Percentiles rank a stretch among this genome's conserved stretches.
These are phyloP conservation scores for Cheirogaleus medius DNA, from an alignment of 2,113 vertebrate species.

Conservation along the genomic window DNA sequence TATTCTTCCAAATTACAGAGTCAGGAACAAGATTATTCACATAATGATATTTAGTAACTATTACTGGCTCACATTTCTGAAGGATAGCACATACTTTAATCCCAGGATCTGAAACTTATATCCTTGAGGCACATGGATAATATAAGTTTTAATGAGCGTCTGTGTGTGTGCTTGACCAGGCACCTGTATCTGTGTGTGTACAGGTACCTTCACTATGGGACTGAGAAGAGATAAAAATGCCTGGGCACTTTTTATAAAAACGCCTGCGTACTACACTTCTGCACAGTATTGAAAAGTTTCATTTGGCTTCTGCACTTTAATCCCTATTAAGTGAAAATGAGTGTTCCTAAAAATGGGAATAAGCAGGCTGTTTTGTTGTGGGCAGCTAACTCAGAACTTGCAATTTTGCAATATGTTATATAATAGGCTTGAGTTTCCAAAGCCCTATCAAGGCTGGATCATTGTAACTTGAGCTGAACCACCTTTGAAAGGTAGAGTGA, in stretches of 20 bases:
- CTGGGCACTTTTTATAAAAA: not conserved
- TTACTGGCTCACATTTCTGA: not conserved
- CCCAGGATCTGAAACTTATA: not conserved
- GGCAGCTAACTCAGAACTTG: not conserved
- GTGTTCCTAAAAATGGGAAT: not conserved
- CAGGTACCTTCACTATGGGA: not conserved
- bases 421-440: constrained; percentile 52
- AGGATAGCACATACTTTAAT: constrained; percentile 7
- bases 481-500: constrained; percentile 53
- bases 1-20: not conserved
- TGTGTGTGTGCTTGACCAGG: not conserved
- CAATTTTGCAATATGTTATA: constrained; percentile 38
- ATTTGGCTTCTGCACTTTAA: not conserved
- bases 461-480: constrained; percentile 47
- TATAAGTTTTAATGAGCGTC: not conserved
- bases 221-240: not conserved
- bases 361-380: not conserved
- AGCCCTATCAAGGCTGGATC: constrained; percentile 47
- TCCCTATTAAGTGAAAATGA: not conserved
- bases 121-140: not conserved
- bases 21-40: not conserved
- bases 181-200: too few relatives aligned
- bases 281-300: not conserved
- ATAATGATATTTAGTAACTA: not conserved
- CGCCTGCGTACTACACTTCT: not conserved